Conservation (phyloP, 2,888 invertebrate species). For the Proisotoma minuta region DNA sequence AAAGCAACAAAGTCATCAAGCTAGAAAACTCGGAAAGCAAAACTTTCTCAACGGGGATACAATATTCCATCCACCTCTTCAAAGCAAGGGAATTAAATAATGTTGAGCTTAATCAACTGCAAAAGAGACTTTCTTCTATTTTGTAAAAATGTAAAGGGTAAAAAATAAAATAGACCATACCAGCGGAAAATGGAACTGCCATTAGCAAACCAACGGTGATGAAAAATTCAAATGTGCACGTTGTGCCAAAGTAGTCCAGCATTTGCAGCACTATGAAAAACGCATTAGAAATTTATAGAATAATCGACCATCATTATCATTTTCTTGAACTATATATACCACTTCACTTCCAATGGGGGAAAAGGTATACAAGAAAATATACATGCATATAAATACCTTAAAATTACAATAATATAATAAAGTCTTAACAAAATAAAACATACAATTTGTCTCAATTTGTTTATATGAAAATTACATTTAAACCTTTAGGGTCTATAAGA, state of each 20-base stretch:
- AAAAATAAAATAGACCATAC: conserved; percentile 63
- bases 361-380: too few species aligned
- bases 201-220: conserved; percentile 89
- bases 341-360: background rate
- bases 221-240: conserved; percentile 88
- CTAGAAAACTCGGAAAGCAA: background rate
- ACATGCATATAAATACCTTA: too few species aligned
- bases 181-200: conserved; percentile 89
- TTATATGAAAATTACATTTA: too few species aligned
- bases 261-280: conserved; percentile 71
- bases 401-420: too few species aligned
- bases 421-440: too few species aligned
- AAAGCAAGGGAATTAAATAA: background rate
- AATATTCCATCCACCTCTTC: background rate
- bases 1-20: conserved; percentile 47
- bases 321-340: background rate
- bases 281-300: background rate
- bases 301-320: background rate
- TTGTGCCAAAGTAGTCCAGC: conserved; percentile 88
- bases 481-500: too few species aligned
- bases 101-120: background rate
- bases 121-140: background rate
- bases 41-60: conserved; percentile 1
- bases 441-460: too few species aligned
- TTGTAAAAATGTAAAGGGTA: background rate